Base-by-base conservation (phyloP, 2,113 vertebrate species). In the Telmatochromis sp. region DNA sequence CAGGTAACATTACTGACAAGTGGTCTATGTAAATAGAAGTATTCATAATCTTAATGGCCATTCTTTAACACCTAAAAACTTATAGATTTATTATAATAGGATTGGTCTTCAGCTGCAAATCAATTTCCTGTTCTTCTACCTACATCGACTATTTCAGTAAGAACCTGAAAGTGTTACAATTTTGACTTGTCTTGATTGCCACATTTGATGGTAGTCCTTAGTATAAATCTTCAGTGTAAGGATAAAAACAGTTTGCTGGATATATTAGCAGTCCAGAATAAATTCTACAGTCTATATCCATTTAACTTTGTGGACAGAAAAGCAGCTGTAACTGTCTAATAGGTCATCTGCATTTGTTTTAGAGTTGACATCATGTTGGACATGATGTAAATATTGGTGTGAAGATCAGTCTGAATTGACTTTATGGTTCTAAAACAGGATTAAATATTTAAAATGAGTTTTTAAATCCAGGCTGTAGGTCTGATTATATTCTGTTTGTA, bases 221-320 rank as follows among this genome's bases (percentile, higher is more conserved):
- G 0, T 35, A 5, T 63, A 63, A 5, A 0, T 63, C 6, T 35
- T 7, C 58, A 35, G 17, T 63, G 58, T n/a, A 63, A 63, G 9
- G 58, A 63, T 35, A 63, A n/a, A 63, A 35, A 35, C 31, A 63
- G 60, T 63, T 65, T 65, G 10, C 60, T n/a, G 9, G 17, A 35
- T 65, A 12, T 65, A n/a, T 65, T 65, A 65, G 31, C 60, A 65
- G 60, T 63, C 9, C 14, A 5, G 23, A 75, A 75, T 47, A 19
- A 75, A 47, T 11, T 28, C 68, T 75, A 47, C 65, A 42, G n/a
- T 71, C 12, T 75, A 73, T 10, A 75, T 28, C 14, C 14, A 28
- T 75, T 47, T 12, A 47, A 47, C 2, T 28, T 26, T 75, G 21
- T 45, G 40, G 21, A 47, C 68, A 17, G 3, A 47, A 75, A 50